Percentiles rank a stretch among this genome's conserved stretches.
Evolutionary conservation across 2,888 invertebrate species (phyloP).

Genomic region (Dichetophora obliterata): DNA sequence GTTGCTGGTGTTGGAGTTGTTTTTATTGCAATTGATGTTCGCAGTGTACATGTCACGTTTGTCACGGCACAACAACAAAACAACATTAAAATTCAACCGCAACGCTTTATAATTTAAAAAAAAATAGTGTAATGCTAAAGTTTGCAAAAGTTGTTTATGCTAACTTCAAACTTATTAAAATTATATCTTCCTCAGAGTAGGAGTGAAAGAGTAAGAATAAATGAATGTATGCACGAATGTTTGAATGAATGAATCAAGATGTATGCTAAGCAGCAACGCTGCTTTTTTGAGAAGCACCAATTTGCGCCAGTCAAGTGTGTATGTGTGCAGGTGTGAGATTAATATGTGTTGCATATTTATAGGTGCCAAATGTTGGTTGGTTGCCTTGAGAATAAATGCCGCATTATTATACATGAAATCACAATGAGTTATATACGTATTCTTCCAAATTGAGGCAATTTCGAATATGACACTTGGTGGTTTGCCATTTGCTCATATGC

Average conservation of each 20-base stretch:
- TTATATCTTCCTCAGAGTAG: not conserved
- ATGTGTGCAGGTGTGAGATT: not conserved
- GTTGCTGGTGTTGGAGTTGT: not conserved
- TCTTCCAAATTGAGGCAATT: too few species aligned
- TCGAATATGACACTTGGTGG: too few species aligned
- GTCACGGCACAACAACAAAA: not conserved
- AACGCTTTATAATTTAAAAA: conserved; percentile 5
- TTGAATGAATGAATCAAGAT: not conserved
- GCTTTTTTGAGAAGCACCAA: not conserved
- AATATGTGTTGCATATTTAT: conserved; percentile 44
- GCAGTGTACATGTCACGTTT: not conserved
- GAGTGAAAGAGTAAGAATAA: too few species aligned
- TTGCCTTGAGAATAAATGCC: conserved; percentile 41
- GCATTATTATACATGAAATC: too few species aligned
- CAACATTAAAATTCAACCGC: not conserved
- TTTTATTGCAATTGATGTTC: not conserved
- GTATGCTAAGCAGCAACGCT: not conserved
- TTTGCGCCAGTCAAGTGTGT: not conserved
- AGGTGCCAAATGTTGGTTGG: conserved; percentile 44
- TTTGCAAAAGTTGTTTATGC: not conserved
- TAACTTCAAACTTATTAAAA: conserved; percentile 10
- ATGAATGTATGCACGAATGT: not conserved
- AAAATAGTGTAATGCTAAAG: conserved; percentile 23
- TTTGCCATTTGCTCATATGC: too few species aligned
- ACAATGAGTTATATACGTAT: too few species aligned